Evolutionary conservation across 2,888 invertebrate genomes (phyloP).

Genomic region (Apodemia mormo): DNA sequence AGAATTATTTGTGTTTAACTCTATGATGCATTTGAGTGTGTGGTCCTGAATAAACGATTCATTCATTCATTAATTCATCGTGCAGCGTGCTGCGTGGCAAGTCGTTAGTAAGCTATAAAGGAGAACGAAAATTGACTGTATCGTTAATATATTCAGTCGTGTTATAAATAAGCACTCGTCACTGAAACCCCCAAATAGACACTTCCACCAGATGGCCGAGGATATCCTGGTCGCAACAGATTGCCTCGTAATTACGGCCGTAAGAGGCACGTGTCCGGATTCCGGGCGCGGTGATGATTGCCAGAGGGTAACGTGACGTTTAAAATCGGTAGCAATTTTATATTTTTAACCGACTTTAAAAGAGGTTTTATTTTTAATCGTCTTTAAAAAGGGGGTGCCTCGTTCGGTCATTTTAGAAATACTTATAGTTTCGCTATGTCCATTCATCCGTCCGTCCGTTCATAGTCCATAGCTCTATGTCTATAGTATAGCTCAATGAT

Average conservation of each 20-base stretch:
- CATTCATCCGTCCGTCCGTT: too few species aligned
- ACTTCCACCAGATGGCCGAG: slow-evolving; percentile 72
- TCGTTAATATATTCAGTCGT: slow-evolving; percentile 10
- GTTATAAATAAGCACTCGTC: slow-evolving; percentile 44
- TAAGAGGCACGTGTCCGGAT: slow-evolving; percentile 48
- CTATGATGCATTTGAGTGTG: too few species aligned
- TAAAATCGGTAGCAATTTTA: not conserved
- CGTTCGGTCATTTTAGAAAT: too few species aligned
- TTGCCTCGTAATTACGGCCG: slow-evolving; percentile 66
- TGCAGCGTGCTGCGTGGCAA: not conserved
- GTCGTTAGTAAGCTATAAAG: not conserved
- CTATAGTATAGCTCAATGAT: too few species aligned
- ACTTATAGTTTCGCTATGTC: too few species aligned
- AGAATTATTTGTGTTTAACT: too few species aligned
- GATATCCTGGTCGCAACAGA: slow-evolving; percentile 75
- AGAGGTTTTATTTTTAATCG: too few species aligned
- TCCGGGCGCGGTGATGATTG: slow-evolving; percentile 8
- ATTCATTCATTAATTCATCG: not conserved
- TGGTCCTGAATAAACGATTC: not conserved
- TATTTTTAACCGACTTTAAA: too few species aligned
- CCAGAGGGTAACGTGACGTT: not conserved
- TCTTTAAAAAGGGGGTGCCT: too few species aligned
- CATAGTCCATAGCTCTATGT: too few species aligned
- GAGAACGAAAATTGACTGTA: not conserved
- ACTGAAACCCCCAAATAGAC: slow-evolving; percentile 47